A percentile compares a stretch with the other conserved stretches of the same genome.
phyloP scores from a whole-genome alignment of 2,888 invertebrate species.

The Cataglyphis livida region DNA sequence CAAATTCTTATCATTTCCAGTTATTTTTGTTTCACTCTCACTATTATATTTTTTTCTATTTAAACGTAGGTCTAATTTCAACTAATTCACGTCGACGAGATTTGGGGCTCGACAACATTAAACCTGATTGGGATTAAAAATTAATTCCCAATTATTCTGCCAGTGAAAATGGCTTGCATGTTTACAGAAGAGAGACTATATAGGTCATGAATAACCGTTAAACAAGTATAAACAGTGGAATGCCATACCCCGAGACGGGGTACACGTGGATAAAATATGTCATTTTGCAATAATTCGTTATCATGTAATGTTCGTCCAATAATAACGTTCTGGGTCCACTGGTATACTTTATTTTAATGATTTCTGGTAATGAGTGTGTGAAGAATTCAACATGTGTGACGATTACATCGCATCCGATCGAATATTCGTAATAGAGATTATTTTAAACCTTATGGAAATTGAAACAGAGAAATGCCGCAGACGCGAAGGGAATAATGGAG shows the following conservation, averaged over 20 bases:
- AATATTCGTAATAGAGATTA: slow-evolving; percentile 23
- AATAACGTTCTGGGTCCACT: neutral
- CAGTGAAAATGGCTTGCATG: slow-evolving; percentile 14
- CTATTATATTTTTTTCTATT: neutral
- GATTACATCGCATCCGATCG: neutral
- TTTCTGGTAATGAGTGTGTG: neutral
- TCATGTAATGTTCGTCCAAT: neutral
- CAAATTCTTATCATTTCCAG: neutral
- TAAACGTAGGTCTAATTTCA: neutral
- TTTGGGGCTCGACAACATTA: neutral
- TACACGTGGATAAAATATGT: slow-evolving; percentile 11
- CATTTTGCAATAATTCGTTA: slow-evolving; percentile 23
- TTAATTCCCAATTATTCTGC: slow-evolving; percentile 34
- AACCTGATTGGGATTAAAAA: slow-evolving; percentile 30
- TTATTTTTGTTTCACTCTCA: neutral
- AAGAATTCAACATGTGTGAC: slow-evolving; percentile 25
- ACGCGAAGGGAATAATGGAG: neutral
- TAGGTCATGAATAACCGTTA: slow-evolving; percentile 11
- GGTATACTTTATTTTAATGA: neutral
- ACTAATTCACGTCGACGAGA: slow-evolving; percentile 5
- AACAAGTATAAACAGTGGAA: slow-evolving; percentile 23
- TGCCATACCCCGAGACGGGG: neutral
- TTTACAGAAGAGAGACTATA: slow-evolving; percentile 1
- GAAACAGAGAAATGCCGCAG: slow-evolving; percentile 9
- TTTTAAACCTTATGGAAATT: slow-evolving; percentile 26